Percentiles rank a stretch among this genome's conserved stretches.
phyloP scores from a whole-genome alignment of 2,113 vertebrate genomes.

The Eupsittula cactorum region DNA sequence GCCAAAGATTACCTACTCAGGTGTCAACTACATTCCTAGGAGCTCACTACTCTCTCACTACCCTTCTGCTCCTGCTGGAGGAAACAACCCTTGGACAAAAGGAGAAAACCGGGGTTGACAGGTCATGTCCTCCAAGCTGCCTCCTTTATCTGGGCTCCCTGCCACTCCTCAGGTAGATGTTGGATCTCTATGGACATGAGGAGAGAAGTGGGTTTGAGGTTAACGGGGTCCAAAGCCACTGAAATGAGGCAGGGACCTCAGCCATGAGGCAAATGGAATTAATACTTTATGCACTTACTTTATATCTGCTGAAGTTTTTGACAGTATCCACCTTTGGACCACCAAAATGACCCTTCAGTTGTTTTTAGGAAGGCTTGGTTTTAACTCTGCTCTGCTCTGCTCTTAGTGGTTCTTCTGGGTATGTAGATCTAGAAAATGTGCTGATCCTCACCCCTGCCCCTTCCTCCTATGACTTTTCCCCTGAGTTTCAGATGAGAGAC shows the following conservation, averaged over 20 bases:
- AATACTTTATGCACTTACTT: neutral
- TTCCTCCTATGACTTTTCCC: neutral
- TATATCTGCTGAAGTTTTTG: neutral
- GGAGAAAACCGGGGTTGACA: neutral
- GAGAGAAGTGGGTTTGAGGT: neutral
- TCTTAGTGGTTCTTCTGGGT: neutral
- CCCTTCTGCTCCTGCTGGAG: neutral
- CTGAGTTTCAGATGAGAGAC: neutral
- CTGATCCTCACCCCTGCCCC: neutral
- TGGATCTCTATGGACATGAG: neutral
- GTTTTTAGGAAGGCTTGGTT: neutral
- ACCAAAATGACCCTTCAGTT: neutral
- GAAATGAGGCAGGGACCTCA: neutral
- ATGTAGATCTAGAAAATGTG: neutral
- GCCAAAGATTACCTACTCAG: neutral
- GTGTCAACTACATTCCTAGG: neutral
- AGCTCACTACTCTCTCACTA: neutral
- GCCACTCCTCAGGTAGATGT: neutral
- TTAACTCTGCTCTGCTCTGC: neutral
- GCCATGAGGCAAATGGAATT: neutral
- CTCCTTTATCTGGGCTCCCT: fast-evolving
- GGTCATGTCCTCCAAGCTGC: neutral
- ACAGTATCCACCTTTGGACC: neutral
- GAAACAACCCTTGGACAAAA: neutral
- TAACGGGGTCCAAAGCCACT: neutral